These are phyloP conservation scores for Archegozetes longisetosus DNA, from an alignment of 1,140 invertebrate species.

Conservation along the genomic window DNA sequence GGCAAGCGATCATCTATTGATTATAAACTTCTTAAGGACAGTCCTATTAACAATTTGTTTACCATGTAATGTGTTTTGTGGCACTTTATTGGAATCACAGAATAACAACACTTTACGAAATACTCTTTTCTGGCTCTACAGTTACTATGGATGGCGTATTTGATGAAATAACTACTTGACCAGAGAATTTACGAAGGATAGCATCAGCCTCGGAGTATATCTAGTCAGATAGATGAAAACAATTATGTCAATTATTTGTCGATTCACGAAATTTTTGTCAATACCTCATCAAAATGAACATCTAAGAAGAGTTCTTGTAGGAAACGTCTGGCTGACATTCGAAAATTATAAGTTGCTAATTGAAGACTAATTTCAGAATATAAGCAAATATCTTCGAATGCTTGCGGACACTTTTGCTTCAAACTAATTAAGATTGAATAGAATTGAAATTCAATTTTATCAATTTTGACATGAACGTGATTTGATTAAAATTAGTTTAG, in stretches of 20 bases:
- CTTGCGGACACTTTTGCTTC: constrained; percentile 65
- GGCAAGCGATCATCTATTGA: too few relatives aligned
- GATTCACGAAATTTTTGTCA: neutral
- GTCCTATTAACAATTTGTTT: too few relatives aligned
- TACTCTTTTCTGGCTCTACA: neutral
- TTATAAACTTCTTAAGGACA: too few relatives aligned
- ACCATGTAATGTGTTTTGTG: neutral
- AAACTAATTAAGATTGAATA: constrained; percentile 37
- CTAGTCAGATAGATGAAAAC: neutral
- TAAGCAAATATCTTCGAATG: constrained; percentile 73
- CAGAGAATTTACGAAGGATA: neutral
- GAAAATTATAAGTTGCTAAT: constrained; percentile 57
- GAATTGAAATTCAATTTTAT: constrained; percentile 6
- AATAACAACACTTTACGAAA: too few relatives aligned
- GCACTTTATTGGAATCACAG: neutral
- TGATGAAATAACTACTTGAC: neutral
- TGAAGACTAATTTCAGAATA: constrained; percentile 78
- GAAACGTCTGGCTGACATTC: constrained; percentile 64
- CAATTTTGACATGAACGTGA: neutral
- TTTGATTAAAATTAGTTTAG: constrained; percentile 9
- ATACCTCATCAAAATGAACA: constrained; percentile 13
- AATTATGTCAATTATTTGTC: neutral
- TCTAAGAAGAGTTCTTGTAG: constrained; percentile 88
- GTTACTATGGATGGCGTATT: neutral
- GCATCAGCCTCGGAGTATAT: neutral